A percentile compares a stretch with the other conserved stretches of the same genome.
Evolutionary conservation across 2,113 vertebrate genomes (phyloP).

Genomic region (Zosterops lateralis): DNA sequence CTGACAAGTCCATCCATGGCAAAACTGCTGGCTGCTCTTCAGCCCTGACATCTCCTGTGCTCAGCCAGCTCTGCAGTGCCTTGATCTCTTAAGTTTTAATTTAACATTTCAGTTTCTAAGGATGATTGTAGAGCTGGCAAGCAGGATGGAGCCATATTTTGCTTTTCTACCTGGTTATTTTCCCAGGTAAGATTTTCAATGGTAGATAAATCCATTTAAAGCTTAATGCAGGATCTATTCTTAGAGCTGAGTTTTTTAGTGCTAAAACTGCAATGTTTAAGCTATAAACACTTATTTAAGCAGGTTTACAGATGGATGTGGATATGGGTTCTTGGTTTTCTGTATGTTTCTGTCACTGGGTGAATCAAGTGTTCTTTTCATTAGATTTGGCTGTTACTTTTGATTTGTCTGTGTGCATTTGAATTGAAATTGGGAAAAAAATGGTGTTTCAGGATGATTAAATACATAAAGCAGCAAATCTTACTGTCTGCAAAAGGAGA

Average conservation of each 20-base stretch:
- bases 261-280: neutral
- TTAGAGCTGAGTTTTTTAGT: neutral
- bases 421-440: neutral
- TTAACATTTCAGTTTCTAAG: neutral
- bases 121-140: neutral
- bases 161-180: neutral
- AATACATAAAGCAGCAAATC: neutral
- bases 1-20: accelerated
- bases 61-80: neutral
- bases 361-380: neutral
- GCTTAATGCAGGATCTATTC: neutral
- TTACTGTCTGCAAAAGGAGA: neutral
- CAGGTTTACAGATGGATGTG: neutral
- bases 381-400: neutral
- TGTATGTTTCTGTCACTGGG: neutral
- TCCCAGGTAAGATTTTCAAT: neutral
- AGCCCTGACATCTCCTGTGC: neutral
- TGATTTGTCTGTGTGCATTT: neutral
- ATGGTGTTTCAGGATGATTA: neutral
- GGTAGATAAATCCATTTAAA: neutral
- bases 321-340: neutral
- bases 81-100: neutral
- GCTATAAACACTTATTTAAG: neutral
- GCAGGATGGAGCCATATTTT: neutral
- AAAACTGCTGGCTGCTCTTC: neutral